Conservation (phyloP, 2,113 vertebrate genomes). For the Excalfactoria chinensis region DNA sequence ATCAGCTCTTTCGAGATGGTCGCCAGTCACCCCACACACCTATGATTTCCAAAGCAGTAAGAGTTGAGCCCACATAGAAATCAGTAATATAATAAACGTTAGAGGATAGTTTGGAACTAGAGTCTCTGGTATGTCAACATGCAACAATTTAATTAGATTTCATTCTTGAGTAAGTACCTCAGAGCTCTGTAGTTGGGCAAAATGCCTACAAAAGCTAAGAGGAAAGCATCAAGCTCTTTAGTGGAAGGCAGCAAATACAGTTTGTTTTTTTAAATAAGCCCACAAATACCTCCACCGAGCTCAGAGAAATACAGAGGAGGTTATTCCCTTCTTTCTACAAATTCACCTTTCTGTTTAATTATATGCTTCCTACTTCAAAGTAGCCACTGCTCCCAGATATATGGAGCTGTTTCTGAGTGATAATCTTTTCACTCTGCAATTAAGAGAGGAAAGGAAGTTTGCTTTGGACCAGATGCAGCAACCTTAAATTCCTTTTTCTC, state of each 20-base stretch:
- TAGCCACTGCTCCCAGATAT: background rate
- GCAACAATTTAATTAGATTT: conserved; percentile 24
- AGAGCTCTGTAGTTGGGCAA: background rate
- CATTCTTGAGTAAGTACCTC: background rate
- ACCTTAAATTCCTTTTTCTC: conserved; percentile 19
- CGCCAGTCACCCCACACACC: background rate
- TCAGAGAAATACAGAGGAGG: background rate
- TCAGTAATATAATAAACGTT: background rate
- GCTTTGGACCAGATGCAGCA: background rate
- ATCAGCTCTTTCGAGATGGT: background rate
- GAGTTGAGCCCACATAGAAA: background rate
- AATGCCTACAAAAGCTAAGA: background rate
- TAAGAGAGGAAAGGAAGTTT: background rate
- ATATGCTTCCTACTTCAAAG: background rate
- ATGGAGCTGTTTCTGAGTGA: background rate
- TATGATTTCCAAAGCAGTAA: background rate
- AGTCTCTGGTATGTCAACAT: background rate
- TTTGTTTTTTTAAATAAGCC: background rate
- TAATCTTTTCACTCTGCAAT: background rate
- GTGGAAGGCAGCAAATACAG: background rate
- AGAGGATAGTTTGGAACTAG: conserved; percentile 7
- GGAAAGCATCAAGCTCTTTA: background rate
- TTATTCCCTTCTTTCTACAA: background rate
- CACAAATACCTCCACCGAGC: background rate
- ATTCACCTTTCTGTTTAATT: background rate